A percentile compares a stretch with the other conserved stretches of the same genome.
phyloP scores from a whole-genome alignment of 2,113 vertebrate genomes.

The Megaceryle maxima region DNA sequence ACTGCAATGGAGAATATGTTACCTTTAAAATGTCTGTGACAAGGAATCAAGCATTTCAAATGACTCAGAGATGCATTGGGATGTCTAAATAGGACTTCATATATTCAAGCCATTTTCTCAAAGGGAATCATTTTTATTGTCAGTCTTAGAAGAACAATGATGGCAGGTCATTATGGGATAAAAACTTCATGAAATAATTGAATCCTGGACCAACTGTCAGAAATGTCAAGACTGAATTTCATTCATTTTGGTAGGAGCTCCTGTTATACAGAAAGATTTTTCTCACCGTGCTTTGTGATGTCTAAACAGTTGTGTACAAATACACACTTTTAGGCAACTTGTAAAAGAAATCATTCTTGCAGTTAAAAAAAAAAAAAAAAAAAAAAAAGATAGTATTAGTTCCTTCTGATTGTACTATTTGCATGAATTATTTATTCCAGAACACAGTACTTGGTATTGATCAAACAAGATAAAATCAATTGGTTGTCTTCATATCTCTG shows the following conservation, averaged over 20 bases:
- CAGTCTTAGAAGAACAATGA: neutral
- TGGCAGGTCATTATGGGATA: conserved; percentile 6
- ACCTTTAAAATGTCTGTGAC: neutral
- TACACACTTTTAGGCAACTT: neutral
- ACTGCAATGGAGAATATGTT: neutral
- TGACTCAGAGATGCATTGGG: neutral
- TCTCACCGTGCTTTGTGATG: neutral
- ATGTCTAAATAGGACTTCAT: neutral
- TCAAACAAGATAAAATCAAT: neutral
- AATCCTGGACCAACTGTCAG: neutral
- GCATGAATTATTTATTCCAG: neutral
- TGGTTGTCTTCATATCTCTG: neutral
- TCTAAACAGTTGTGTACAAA: neutral
- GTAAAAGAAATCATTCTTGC: neutral
- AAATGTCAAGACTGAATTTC: neutral
- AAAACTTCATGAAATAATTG: neutral
- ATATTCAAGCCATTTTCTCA: neutral
- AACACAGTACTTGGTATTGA: neutral
- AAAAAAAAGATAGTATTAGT: neutral
- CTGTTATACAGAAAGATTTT: neutral
- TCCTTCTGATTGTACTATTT: neutral
- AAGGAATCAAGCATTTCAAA: conserved; percentile 9
- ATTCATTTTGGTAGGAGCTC: neutral
- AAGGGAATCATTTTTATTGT: conserved; percentile 16
- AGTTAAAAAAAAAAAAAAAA: neutral